A percentile compares a stretch with the other conserved stretches of the same genome.
Conservation (phyloP, 1,140 invertebrate species). For the Calephelis nemesis region DNA sequence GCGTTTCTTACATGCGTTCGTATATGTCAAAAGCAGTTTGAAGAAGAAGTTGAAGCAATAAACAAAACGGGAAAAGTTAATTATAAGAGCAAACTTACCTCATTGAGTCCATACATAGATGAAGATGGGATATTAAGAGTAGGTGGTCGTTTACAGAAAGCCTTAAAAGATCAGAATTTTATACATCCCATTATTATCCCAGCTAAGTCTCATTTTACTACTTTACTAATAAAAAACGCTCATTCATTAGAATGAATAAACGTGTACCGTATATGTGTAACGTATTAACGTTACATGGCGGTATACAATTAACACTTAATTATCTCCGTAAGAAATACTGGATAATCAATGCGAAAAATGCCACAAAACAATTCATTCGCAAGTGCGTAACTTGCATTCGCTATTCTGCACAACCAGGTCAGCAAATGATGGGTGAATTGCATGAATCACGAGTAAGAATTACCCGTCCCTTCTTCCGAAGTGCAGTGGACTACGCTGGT, state of each 20-base stretch:
- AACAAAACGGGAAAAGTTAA: constrained; percentile 21
- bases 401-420: too few species aligned
- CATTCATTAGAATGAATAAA: too few species aligned
- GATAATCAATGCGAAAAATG: too few species aligned
- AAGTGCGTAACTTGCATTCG: too few species aligned
- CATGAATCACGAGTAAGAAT: constrained; percentile 16
- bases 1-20: constrained; percentile 25
- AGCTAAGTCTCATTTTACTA: too few species aligned
- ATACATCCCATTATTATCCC: too few species aligned
- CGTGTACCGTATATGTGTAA: too few species aligned
- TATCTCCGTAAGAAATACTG: too few species aligned
- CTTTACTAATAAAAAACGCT: too few species aligned
- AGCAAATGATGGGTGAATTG: constrained; percentile 29
- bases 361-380: too few species aligned
- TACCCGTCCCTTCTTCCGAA: constrained; percentile 26
- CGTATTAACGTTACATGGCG: too few species aligned
- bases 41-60: constrained; percentile 24
- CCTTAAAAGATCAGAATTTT: constrained; percentile 5
- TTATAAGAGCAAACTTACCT: constrained; percentile 29
- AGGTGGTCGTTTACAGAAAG: constrained; percentile 25
- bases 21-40: constrained; percentile 22
- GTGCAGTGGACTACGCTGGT: constrained; percentile 31
- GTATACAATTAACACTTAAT: too few species aligned
- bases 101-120: constrained; percentile 32
- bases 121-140: constrained; percentile 25